A percentile compares a stretch with the other conserved stretches of the same genome.
Conservation (phyloP, 2,888 invertebrate species). For the Pristionchus exspectatus region DNA sequence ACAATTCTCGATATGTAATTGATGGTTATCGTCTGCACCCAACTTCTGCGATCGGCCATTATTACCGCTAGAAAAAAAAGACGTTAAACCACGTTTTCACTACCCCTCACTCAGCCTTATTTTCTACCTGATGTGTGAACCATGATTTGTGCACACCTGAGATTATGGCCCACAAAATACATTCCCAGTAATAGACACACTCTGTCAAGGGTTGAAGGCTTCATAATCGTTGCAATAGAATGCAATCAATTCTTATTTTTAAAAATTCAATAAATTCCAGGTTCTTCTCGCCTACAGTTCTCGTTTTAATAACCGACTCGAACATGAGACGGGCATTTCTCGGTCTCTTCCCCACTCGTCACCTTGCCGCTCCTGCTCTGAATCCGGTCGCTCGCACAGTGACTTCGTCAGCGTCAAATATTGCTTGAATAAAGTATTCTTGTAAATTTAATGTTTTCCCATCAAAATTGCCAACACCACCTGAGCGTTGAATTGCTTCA, state of each 20-base stretch:
- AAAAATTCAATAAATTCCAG: neutral
- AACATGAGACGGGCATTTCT: constrained; percentile 5
- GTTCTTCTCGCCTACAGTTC: constrained; percentile 8
- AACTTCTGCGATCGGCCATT: too few species aligned
- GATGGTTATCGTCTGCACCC: too few species aligned
- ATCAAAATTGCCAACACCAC: too few species aligned
- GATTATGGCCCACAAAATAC: too few species aligned
- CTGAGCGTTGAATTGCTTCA: too few species aligned
- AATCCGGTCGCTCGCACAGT: neutral
- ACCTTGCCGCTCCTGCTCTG: neutral
- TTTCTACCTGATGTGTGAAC: neutral
- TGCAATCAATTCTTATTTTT: neutral
- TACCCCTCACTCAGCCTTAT: constrained; percentile 71
- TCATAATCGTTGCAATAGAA: neutral
- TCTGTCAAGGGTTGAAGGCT: too few species aligned
- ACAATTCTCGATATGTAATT: neutral
- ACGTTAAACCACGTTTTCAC: neutral
- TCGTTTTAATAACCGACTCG: neutral
- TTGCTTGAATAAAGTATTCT: neutral
- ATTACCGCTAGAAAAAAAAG: neutral
- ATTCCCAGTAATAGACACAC: too few species aligned
- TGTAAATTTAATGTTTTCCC: neutral
- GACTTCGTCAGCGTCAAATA: neutral
- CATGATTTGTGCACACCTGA: too few species aligned
- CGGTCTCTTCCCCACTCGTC: neutral